These are phyloP conservation scores for Rhinoptilus africanus DNA, from an alignment of 2,113 vertebrate genomes.

Conservation along the genomic window DNA sequence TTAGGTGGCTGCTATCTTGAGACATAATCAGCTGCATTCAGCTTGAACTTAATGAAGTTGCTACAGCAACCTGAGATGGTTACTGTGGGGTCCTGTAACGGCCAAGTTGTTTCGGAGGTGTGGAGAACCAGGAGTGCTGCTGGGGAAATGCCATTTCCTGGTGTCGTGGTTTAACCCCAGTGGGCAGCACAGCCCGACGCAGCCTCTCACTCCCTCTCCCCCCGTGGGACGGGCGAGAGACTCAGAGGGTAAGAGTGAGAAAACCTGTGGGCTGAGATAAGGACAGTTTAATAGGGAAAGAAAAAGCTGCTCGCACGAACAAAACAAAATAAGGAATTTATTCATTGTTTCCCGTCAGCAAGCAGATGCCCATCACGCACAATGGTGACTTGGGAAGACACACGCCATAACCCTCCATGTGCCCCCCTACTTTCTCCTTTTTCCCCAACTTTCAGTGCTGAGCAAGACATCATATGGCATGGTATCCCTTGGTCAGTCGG, in stretches of 20 bases:
- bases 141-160: not conserved
- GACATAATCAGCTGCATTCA: constrained; percentile 71
- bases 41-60: constrained; percentile 57
- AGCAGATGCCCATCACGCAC: accelerated
- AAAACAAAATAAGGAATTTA: not conserved
- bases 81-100: not conserved
- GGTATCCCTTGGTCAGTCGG: not conserved
- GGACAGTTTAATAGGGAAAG: not conserved
- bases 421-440: not conserved
- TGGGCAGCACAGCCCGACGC: not conserved
- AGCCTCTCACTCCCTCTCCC: accelerated
- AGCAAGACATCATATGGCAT: accelerated
- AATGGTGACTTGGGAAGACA: not conserved
- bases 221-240: not conserved
- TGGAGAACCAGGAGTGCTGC: not conserved
- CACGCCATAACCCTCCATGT: accelerated
- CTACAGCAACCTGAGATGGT: constrained; percentile 63
- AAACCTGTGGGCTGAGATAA: not conserved
- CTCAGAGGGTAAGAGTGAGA: not conserved
- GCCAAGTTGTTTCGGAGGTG: not conserved
- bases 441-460: not conserved
- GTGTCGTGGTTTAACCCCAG: not conserved
- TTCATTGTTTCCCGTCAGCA: accelerated
- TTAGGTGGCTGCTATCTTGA: constrained; percentile 56
- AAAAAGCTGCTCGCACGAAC: not conserved